Evolutionary conservation across 2,888 invertebrate genomes (phyloP).

Genomic region (Megamerina dolium): DNA sequence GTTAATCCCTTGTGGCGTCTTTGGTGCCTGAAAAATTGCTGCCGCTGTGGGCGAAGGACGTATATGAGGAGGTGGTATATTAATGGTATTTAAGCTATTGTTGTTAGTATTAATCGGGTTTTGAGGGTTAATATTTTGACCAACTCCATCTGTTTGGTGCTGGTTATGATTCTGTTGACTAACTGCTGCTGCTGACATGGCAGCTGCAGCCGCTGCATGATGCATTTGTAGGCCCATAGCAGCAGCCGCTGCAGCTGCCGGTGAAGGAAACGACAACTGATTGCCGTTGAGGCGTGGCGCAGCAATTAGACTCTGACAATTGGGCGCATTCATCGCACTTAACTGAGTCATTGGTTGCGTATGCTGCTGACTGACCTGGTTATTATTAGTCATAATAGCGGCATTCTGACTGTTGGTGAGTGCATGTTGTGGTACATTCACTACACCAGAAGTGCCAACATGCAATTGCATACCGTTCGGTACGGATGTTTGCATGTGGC

Average conservation of each 20-base stretch:
- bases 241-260: constrained; percentile 47
- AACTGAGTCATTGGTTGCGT: constrained; percentile 21
- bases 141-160: constrained; percentile 14
- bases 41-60: constrained; percentile 64
- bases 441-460: constrained; percentile 16
- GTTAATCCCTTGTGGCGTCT: constrained; percentile 62
- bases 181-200: constrained; percentile 38
- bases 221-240: constrained; percentile 53
- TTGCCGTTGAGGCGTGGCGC: constrained; percentile 59
- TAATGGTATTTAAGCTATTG: constrained; percentile 53
- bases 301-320: constrained; percentile 47
- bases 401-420: constrained; percentile 11
- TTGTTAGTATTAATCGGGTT: constrained; percentile 34
- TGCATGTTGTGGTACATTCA: constrained; percentile 26
- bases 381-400: constrained; percentile 9
- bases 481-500: constrained; percentile 19
- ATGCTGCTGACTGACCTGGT: constrained; percentile 12
- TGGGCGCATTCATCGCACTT: constrained; percentile 32
- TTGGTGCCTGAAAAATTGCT: constrained; percentile 78
- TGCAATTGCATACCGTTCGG: constrained; percentile 21
- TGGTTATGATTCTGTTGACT: constrained; percentile 25
- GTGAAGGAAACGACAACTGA: constrained; percentile 48
- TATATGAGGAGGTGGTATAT: constrained; percentile 60
- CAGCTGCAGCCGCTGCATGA: constrained; percentile 44
- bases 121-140: constrained; percentile 3